Base-by-base conservation (phyloP, 2,888 invertebrate species). In the Romanomermis culicivorax region DNA sequence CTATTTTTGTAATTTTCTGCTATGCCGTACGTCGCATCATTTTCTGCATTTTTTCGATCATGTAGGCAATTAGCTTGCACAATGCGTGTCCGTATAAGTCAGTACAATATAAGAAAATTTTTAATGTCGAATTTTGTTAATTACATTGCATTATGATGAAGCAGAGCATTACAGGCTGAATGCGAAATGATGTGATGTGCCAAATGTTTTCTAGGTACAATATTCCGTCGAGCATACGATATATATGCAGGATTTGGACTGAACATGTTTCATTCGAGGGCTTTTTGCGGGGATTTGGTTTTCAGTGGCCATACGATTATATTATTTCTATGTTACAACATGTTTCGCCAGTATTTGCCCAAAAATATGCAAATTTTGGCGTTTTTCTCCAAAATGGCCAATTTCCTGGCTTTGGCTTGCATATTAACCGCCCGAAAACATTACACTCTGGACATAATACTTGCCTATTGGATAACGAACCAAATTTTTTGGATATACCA, bases 401-500 rank as follows among this genome's bases (percentile, higher is more conserved):
- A 7, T 3, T 7, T 27, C 27, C 14, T 27, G 4, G 87, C 86
- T 61, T 79, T 87, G 54, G 71, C 79, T 59, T 80, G 85, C 76
- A 78, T 88, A 64, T 77, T 87, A 68, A 72, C 86, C 60, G 81
- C 85, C 59, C 81, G 83, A 69, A 84, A 83, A 25, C 88, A 88
- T 74, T 88, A 88, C 73, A 84, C 85, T 52, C 80, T 88, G 62
- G 88, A 88, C 75, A 83, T 88, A 61, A 76, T 88, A 64, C 78
- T 88, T 68, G 87, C 86, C 51, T 88, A 88, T 74, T 87, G 81
- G 71, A 78, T 85, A 60, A 85, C 86, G 51, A 88, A 87, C 60
- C 77, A 85, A 60, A 76, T 85, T 60, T 88, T 86, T 76, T 88
- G 85, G 82, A 81, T 81, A 61, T 87, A 86, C 75, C 88, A 88